Base-by-base conservation (phyloP, 2,888 invertebrate species). In the Lordiphosa fenestrarum region DNA sequence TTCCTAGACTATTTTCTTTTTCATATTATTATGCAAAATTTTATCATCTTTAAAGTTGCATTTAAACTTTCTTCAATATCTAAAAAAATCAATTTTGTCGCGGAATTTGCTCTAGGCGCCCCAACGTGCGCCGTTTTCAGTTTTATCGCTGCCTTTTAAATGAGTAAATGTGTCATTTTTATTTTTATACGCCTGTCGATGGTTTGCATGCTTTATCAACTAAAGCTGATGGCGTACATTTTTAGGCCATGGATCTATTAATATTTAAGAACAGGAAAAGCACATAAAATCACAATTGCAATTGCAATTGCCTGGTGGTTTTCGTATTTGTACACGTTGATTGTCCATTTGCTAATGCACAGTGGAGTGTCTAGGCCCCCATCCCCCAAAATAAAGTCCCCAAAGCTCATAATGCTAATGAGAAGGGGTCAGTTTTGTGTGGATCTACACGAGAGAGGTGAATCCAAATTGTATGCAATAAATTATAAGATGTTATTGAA, bases 101-200 rank as follows among this genome's bases (percentile, higher is more conserved):
- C n/a, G n/a, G n/a, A n/a, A n/a, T n/a, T n/a, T n/a, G n/a, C n/a
- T n/a, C n/a, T n/a, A n/a, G n/a, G n/a, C 15, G 1, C 15, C 15
- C 15, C 15, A 15, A 15, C 15, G n/a, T 2, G 2, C 19, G 4
- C n/a, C 7, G 66, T 54, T 66, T 68, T 73, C 73, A 66, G 70
- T 76, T 81, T 76, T 77, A 81, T 69, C 59, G 48, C 68, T 40
- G 66, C 65, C 66, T 51, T 37, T 46, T 69, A 80, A 63, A 70
- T 76, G 70, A 61, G 60, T 54, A 60, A 46, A 77, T 30, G 67
- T 69, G 55, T 52, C 59, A 63, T 69, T 71, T 44, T 4, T 63
- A 58, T 58, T 55, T 69, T 36, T 59, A 58, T 52, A 72, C 56
- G 48, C 48, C 42, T 21, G 21, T 46, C 37, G 62, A 48, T n/a